phyloP scores from a whole-genome alignment of 2,113 vertebrate species.

The Scartelaos histophorus region DNA sequence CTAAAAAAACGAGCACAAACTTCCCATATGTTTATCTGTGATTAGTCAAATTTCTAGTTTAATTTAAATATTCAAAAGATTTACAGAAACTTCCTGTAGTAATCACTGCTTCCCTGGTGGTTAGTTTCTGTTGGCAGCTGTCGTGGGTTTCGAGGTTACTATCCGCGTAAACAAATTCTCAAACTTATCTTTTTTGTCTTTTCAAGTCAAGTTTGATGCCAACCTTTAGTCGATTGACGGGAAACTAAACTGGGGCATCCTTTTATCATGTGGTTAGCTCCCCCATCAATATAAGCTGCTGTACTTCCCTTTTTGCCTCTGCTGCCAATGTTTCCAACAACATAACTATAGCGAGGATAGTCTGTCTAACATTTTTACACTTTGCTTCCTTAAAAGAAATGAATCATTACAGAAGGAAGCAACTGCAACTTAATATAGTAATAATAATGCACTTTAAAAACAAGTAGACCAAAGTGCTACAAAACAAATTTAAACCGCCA shows the following conservation, averaged over 20 bases:
- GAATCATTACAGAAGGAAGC: not conserved
- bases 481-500: no score
- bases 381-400: not conserved
- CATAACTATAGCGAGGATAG: constrained; percentile 5
- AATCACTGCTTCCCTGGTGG: not conserved
- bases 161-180: not conserved
- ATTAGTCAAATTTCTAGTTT: no score
- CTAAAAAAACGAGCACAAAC: not conserved
- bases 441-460: not conserved
- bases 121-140: not conserved
- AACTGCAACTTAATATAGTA: no score
- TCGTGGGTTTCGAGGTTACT: not conserved
- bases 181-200: constrained; percentile 13
- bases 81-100: not conserved
- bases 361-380: not conserved
- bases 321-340: constrained; percentile 1
- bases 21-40: not conserved
- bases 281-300: constrained; percentile 51
- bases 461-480: not conserved
- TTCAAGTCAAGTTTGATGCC: constrained; percentile 20
- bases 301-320: constrained; percentile 43
- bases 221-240: constrained; percentile 35
- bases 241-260: constrained; percentile 60
- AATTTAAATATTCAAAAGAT: not conserved
- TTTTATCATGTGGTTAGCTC: constrained; percentile 54